These are phyloP conservation scores for Tamandua tetradactyla DNA, from an alignment of 2,797 vertebrate genomes.

Conservation along the genomic window DNA sequence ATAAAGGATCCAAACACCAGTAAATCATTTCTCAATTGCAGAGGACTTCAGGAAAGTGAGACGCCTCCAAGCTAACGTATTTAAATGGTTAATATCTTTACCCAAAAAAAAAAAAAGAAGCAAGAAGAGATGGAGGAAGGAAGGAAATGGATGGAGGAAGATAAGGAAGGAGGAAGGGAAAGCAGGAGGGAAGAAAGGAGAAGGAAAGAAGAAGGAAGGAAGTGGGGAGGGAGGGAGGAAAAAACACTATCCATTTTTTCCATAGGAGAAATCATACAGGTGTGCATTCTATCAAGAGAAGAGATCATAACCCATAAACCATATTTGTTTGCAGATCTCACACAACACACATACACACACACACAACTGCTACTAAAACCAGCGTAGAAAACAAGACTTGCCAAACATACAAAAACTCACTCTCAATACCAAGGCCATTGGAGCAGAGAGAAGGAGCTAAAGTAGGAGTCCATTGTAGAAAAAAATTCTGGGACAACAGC, in stretches of 20 bases:
- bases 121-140: background rate
- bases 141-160: too few relatives aligned
- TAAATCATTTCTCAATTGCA: background rate
- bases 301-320: background rate
- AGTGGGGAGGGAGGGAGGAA: too few relatives aligned
- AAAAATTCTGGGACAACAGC: slow-evolving; percentile 49
- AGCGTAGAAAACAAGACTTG: background rate
- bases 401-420: background rate
- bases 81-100: background rate
- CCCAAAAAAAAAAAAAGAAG: too few relatives aligned
- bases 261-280: background rate
- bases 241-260: background rate
- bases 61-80: background rate
- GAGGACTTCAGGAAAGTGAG: background rate
- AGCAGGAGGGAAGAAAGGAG: background rate
- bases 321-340: background rate
- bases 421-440: rapidly evolving
- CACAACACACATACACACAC: background rate
- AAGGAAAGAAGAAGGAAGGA: background rate
- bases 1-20: background rate
- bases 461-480: slow-evolving; percentile 9
- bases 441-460: background rate
- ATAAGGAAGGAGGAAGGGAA: background rate
- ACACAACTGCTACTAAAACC: background rate
- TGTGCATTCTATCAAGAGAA: background rate